Evolutionary conservation across 2,888 invertebrate species (phyloP).

Genomic region (Hedya salicella): DNA sequence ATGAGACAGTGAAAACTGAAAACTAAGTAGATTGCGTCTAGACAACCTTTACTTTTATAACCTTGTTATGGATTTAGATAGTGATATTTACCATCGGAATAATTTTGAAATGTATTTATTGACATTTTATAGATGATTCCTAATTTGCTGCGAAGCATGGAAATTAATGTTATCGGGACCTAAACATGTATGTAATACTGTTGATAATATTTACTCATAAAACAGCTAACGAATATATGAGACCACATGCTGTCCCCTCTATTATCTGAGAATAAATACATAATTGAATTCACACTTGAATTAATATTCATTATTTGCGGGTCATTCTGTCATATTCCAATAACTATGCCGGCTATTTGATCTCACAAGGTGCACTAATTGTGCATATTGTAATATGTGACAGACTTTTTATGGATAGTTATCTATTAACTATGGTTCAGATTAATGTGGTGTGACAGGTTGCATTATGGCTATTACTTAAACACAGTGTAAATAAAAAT

Average conservation of each 20-base stretch:
- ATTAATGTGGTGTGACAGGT: neutral
- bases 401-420: neutral
- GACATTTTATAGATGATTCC: too few species aligned
- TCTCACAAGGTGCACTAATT: neutral
- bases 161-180: neutral
- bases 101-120: neutral
- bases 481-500: constrained; percentile 10
- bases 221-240: neutral
- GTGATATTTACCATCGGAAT: neutral
- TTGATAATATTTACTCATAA: neutral
- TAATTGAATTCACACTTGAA: neutral
- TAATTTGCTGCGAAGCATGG: too few species aligned
- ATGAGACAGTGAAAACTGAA: constrained; percentile 19
- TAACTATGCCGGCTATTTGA: neutral
- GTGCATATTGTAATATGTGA: neutral
- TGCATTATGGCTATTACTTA: neutral
- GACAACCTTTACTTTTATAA: neutral
- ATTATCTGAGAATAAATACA: neutral
- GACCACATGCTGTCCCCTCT: neutral
- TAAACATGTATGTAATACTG: neutral
- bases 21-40: constrained; percentile 7
- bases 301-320: neutral
- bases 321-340: neutral
- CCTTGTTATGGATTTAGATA: neutral
- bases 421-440: too few species aligned